phyloP scores from a whole-genome alignment of 2,797 vertebrate species.

The Champsocephalus esox region DNA sequence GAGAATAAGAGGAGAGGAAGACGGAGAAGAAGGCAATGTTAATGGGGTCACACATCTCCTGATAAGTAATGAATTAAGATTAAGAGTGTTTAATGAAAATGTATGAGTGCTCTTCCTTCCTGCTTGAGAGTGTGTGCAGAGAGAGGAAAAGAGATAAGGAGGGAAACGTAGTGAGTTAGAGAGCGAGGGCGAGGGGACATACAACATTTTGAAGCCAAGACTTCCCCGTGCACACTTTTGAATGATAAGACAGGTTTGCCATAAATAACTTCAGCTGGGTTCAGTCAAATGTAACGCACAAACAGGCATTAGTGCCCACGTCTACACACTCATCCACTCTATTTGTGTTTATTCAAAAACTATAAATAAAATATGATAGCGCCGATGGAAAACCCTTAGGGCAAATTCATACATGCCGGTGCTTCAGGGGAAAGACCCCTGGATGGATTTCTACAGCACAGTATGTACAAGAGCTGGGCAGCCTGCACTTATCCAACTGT shows the following conservation, averaged over 20 bases:
- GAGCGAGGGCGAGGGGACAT: constrained; percentile 28
- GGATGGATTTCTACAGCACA: constrained; percentile 31
- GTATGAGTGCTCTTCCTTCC: constrained; percentile 63
- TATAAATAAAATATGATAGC: constrained; percentile 80
- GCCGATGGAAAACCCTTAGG: constrained; percentile 66
- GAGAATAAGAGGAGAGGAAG: constrained; percentile 44
- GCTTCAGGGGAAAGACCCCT: constrained; percentile 45
- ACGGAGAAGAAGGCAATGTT: constrained; percentile 68
- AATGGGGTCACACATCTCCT: constrained; percentile 82
- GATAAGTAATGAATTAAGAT: constrained; percentile 82
- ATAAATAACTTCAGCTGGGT: constrained; percentile 71
- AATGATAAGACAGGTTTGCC: constrained; percentile 60
- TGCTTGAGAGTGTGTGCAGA: constrained; percentile 30
- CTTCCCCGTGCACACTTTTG: constrained; percentile 49
- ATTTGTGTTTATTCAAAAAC: constrained; percentile 74
- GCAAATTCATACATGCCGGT: constrained; percentile 53
- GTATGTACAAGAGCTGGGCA: constrained; percentile 17
- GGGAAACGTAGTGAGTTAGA: constrained; percentile 31
- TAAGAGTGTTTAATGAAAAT: constrained; percentile 80
- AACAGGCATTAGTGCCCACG: constrained; percentile 68
- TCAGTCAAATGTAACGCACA: constrained; percentile 67
- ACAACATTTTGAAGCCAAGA: constrained; percentile 54
- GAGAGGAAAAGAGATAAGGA: constrained; percentile 25
- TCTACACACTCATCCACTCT: constrained; percentile 66
- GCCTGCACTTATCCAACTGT: constrained; percentile 7